These are phyloP conservation scores for Plagiodera versicolora DNA, from an alignment of 2,888 invertebrate genomes.

Conservation along the genomic window DNA sequence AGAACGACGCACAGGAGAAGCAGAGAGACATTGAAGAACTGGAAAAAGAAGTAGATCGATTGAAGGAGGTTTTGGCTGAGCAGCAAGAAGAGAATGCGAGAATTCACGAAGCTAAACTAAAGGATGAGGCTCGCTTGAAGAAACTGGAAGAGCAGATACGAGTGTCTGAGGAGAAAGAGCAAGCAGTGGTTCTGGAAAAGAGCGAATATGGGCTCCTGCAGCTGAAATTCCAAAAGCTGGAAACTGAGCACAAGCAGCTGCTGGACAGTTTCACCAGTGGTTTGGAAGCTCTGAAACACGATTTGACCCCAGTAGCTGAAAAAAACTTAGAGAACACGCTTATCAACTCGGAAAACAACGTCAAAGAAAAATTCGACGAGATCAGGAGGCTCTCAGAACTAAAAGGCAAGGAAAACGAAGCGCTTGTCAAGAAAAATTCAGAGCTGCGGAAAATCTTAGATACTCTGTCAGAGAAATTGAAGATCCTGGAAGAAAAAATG, in stretches of 20 bases:
- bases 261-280: slow-evolving; percentile 27
- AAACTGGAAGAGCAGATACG: slow-evolving; percentile 33
- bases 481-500: slow-evolving; percentile 31
- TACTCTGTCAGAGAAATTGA: slow-evolving; percentile 23
- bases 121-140: slow-evolving; percentile 25
- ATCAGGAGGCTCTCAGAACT: slow-evolving; percentile 21
- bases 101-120: slow-evolving; percentile 29
- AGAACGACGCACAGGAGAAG: slow-evolving; percentile 30
- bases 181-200: slow-evolving; percentile 30
- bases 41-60: slow-evolving; percentile 21
- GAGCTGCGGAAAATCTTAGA: slow-evolving; percentile 27
- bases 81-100: slow-evolving; percentile 28
- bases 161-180: slow-evolving; percentile 33
- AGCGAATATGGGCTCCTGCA: slow-evolving; percentile 33
- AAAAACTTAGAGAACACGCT: not conserved
- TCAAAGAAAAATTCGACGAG: slow-evolving; percentile 18
- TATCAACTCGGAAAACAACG: slow-evolving; percentile 2
- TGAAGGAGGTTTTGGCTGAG: slow-evolving; percentile 25
- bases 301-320: slow-evolving; percentile 14
- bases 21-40: slow-evolving; percentile 25
- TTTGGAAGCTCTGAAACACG: slow-evolving; percentile 21
- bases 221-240: slow-evolving; percentile 33
- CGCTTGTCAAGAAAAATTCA: slow-evolving; percentile 31
- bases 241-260: slow-evolving; percentile 32
- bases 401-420: slow-evolving; percentile 30